phyloP scores from a whole-genome alignment of 2,797 vertebrate species.

The Fistularia tabacaria region DNA sequence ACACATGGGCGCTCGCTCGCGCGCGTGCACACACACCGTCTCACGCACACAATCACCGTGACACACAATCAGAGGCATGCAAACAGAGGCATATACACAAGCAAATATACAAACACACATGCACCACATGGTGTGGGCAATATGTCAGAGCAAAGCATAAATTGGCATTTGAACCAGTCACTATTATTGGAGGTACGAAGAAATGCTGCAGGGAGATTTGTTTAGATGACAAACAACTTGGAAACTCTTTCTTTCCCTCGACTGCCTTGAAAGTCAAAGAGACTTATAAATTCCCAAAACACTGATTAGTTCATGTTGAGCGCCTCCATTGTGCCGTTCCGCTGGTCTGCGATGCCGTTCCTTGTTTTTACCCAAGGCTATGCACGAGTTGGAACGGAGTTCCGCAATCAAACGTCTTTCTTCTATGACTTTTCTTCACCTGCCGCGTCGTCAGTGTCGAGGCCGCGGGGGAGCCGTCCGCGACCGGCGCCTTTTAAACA shows the following conservation, averaged over 20 bases:
- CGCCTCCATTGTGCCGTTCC: slow-evolving; percentile 61
- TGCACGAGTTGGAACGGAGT: slow-evolving; percentile 57
- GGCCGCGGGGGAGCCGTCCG: slow-evolving; percentile 41
- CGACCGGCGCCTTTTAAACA: slow-evolving; percentile 32
- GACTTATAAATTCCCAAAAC: slow-evolving; percentile 68
- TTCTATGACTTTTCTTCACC: slow-evolving; percentile 48
- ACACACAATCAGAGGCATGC: slow-evolving; percentile 26
- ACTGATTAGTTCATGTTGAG: slow-evolving; percentile 73
- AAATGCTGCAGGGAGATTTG: slow-evolving; percentile 70
- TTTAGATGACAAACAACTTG: slow-evolving; percentile 69
- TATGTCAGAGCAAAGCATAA: slow-evolving; percentile 78
- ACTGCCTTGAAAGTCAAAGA: slow-evolving; percentile 69
- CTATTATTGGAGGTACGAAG: slow-evolving; percentile 72
- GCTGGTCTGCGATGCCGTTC: slow-evolving; percentile 58
- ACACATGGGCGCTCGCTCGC: slow-evolving; percentile 6
- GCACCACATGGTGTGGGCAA: slow-evolving; percentile 78
- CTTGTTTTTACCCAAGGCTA: slow-evolving; percentile 66
- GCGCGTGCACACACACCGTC: slow-evolving; percentile 10
- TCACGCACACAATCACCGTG: slow-evolving; percentile 23
- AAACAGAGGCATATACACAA: slow-evolving; percentile 33
- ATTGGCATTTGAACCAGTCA: slow-evolving; percentile 80
- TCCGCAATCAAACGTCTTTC: slow-evolving; percentile 55
- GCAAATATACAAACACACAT: slow-evolving; percentile 45
- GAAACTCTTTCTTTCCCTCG: slow-evolving; percentile 63
- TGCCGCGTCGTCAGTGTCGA: slow-evolving; percentile 46